Evolutionary conservation across 2,113 vertebrate species (phyloP).

Genomic region (Cariama cristata): DNA sequence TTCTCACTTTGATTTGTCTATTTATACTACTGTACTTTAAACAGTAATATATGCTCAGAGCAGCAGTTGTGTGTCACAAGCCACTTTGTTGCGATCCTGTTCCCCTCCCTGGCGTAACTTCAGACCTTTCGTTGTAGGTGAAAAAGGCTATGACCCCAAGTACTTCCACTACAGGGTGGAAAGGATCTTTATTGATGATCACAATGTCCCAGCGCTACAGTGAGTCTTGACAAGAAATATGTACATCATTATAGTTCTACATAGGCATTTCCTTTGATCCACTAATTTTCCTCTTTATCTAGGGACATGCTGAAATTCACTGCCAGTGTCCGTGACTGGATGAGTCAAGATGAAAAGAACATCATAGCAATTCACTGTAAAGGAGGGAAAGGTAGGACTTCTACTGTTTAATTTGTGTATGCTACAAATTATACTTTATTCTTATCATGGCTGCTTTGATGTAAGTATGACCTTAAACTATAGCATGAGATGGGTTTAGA

Average conservation of each 20-base stretch:
- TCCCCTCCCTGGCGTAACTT: background rate
- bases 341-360: conserved; percentile 85
- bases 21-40: background rate
- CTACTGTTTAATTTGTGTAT: background rate
- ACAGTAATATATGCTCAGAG: background rate
- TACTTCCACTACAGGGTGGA: conserved; percentile 91
- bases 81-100: background rate
- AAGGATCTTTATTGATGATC: conserved; percentile 91
- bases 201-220: conserved; percentile 90
- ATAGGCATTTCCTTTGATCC: background rate
- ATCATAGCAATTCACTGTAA: conserved; percentile 93
- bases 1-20: background rate
- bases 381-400: conserved; percentile 90
- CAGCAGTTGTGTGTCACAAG: background rate
- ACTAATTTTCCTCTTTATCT: background rate
- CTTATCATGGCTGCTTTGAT: background rate
- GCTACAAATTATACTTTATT: background rate
- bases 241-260: fast-evolving
- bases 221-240: conserved; percentile 69
- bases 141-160: conserved; percentile 90
- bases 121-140: conserved; percentile 79
- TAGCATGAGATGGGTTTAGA: background rate
- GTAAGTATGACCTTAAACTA: background rate
- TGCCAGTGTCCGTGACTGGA: conserved; percentile 85
- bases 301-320: conserved; percentile 93